Conservation (phyloP, 64 coral and sea anemone genomes). For the Stichodactyla mertensii region DNA sequence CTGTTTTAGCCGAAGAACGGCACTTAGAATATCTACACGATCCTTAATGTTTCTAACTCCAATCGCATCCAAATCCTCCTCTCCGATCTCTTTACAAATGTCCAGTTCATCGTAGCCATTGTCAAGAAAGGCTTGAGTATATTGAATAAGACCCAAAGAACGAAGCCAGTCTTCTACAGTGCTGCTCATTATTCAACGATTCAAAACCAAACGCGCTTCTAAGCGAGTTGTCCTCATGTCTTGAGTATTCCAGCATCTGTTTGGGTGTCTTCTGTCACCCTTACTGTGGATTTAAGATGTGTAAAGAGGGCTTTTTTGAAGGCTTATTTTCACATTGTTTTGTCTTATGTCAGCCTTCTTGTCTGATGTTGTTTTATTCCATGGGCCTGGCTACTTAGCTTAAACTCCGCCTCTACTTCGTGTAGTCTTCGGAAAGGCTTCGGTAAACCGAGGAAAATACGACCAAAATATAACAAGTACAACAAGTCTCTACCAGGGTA, state of each 20-base stretch:
- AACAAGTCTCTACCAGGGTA: not conserved
- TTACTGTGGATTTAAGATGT: too few relatives aligned
- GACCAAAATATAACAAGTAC: not conserved
- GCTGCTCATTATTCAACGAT: slow-evolving; percentile 38
- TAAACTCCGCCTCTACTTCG: not conserved
- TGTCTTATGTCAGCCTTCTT: slow-evolving; percentile 24
- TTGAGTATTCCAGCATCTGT: slow-evolving; percentile 4
- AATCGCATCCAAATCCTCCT: slow-evolving; percentile 96
- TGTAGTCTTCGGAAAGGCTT: not conserved
- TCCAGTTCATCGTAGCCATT: slow-evolving; percentile 99
- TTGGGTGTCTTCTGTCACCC: not conserved
- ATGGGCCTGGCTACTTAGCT: not conserved
- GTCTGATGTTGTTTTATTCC: slow-evolving; percentile 18
- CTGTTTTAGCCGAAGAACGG: slow-evolving; percentile 73
- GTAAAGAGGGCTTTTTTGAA: not conserved
- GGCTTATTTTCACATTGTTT: slow-evolving; percentile 16
- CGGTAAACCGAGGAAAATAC: not conserved
- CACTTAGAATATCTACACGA: slow-evolving; percentile 84
- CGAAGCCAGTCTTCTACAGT: slow-evolving; percentile 97
- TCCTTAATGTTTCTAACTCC: slow-evolving; percentile 89
- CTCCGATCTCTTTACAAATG: slow-evolving; percentile 97
- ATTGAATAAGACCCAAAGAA: slow-evolving; percentile 83
- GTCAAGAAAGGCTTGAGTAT: slow-evolving; percentile 88
- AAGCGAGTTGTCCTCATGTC: not conserved
- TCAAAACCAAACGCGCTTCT: not conserved